Percentiles rank a stretch among this genome's conserved stretches.
phyloP scores from a whole-genome alignment of 2,888 invertebrate species.

The Ryuthela nishihirai region DNA sequence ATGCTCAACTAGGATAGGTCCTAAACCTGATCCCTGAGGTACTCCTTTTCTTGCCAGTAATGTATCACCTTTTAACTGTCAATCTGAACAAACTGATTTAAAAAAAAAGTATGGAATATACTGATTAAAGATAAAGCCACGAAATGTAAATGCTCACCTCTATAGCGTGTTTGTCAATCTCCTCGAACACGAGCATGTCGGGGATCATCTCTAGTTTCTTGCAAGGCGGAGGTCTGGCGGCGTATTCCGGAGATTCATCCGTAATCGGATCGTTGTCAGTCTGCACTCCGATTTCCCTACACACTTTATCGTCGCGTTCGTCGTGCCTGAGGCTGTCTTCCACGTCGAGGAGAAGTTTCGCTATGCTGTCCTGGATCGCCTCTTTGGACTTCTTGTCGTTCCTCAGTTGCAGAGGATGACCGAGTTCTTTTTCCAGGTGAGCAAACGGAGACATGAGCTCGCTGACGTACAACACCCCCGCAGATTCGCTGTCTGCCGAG shows the following conservation, averaged over 20 bases:
- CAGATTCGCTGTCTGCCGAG: conserved; percentile 39
- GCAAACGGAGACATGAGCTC: conserved; percentile 40
- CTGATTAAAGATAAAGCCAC: neutral
- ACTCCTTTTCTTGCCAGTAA: no score
- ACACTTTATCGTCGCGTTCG: conserved; percentile 6
- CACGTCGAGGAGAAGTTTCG: conserved; percentile 40
- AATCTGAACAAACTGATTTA: no score
- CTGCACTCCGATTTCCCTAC: conserved; percentile 44
- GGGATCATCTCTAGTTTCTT: conserved; percentile 45
- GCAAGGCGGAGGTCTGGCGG: conserved; percentile 45
- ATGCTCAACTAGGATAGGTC: no score
- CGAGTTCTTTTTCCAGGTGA: conserved; percentile 41
- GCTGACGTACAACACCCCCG: conserved; percentile 36
- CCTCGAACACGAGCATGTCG: conserved; percentile 35
- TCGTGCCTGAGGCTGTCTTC: conserved; percentile 38
- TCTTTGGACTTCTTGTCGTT: conserved; percentile 9
- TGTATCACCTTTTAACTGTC: no score
- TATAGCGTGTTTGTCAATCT: conserved; percentile 40
- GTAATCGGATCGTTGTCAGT: conserved; percentile 45
- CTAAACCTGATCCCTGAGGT: no score
- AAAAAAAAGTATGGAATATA: neutral
- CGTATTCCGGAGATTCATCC: conserved; percentile 46
- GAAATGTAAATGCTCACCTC: conserved; percentile 36
- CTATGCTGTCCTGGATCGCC: conserved; percentile 35
- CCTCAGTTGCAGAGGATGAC: conserved; percentile 5